phyloP scores from a whole-genome alignment of 2,797 vertebrate species.

The Nyctalus aviator region DNA sequence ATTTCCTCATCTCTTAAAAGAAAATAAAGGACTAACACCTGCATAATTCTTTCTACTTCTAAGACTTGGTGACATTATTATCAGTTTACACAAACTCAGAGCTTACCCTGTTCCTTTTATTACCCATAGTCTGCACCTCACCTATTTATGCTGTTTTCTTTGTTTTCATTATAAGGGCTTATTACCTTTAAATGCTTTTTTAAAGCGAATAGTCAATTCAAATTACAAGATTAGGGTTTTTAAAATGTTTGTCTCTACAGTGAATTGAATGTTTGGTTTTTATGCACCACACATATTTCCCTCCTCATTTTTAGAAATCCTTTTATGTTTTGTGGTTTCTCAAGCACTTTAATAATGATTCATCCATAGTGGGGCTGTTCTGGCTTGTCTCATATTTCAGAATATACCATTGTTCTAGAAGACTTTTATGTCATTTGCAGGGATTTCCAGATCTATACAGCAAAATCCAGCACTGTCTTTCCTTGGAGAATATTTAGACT shows the following conservation, averaged over 20 bases:
- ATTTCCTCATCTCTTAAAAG: neutral
- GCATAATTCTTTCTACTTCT: neutral
- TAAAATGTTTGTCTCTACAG: constrained; percentile 43
- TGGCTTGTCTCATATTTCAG: constrained; percentile 55
- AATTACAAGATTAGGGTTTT: constrained; percentile 63
- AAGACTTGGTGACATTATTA: constrained; percentile 59
- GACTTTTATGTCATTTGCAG: constrained; percentile 61
- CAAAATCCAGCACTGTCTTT: constrained; percentile 58
- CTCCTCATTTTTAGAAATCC: constrained; percentile 60
- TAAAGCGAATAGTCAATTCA: constrained; percentile 68
- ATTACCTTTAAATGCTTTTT: constrained; percentile 63
- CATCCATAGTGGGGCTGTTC: constrained; percentile 45
- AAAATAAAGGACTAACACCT: constrained; percentile 1
- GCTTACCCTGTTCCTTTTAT: neutral
- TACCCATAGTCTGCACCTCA: neutral
- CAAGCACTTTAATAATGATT: constrained; percentile 64
- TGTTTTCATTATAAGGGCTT: constrained; percentile 59
- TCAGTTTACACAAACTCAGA: neutral
- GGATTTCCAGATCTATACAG: constrained; percentile 50
- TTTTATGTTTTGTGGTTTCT: constrained; percentile 59
- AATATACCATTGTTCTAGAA: constrained; percentile 46
- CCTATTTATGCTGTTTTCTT: neutral
- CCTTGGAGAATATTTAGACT: constrained; percentile 43
- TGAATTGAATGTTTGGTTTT: constrained; percentile 50
- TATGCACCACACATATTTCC: constrained; percentile 34